A percentile compares a stretch with the other conserved stretches of the same genome.
phyloP scores from a whole-genome alignment of 2,797 vertebrate species.

The Megaceryle alcyon region DNA sequence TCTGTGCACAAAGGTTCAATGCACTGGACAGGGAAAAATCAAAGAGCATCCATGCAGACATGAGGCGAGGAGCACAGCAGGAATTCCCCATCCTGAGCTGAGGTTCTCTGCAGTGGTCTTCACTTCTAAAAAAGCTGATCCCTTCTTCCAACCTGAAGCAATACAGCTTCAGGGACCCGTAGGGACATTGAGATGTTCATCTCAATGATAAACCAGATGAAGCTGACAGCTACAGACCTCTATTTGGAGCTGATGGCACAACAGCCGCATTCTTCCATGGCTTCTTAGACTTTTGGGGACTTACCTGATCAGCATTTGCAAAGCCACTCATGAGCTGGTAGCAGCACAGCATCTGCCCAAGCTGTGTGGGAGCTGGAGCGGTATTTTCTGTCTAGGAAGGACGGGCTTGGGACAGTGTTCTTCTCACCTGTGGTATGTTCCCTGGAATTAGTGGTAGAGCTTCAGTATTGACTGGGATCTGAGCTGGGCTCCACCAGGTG shows the following conservation, averaged over 20 bases:
- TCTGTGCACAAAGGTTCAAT: not conserved
- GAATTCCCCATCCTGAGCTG: not conserved
- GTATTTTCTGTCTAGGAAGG: not conserved
- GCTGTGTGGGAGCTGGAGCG: not conserved
- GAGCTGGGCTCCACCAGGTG: not conserved
- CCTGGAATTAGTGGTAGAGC: not conserved
- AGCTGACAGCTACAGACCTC: not conserved
- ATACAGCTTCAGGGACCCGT: not conserved
- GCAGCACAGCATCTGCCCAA: not conserved
- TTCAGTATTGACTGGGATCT: rapidly evolving
- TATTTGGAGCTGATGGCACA: rapidly evolving
- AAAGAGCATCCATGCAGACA: rapidly evolving
- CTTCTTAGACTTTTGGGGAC: not conserved
- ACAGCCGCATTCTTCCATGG: not conserved
- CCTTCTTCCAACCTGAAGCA: not conserved
- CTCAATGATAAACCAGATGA: rapidly evolving
- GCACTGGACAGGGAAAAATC: rapidly evolving
- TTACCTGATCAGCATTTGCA: not conserved
- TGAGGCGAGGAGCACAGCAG: not conserved
- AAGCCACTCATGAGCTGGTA: not conserved
- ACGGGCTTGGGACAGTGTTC: not conserved
- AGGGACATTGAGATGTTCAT: rapidly evolving
- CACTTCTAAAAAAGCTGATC: not conserved
- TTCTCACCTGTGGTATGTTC: too few species aligned
- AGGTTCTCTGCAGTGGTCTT: not conserved